These are phyloP conservation scores for Scylla paramamosain DNA, from an alignment of 1,140 invertebrate genomes.

Conservation along the genomic window DNA sequence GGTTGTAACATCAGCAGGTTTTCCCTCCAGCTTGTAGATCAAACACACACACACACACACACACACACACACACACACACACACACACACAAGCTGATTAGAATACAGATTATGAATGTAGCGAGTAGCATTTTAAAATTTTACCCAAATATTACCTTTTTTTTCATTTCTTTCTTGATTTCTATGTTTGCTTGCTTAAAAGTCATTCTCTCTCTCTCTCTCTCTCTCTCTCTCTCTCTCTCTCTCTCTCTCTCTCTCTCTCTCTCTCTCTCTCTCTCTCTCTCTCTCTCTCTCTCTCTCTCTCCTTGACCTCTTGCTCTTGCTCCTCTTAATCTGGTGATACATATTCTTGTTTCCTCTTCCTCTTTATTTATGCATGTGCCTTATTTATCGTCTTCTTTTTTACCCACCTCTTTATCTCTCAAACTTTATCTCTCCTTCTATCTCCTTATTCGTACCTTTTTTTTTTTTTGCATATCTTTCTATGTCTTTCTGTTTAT, in stretches of 20 bases:
- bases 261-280: conserved; percentile 53
- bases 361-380: neutral
- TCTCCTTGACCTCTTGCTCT: conserved; percentile 9
- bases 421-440: neutral
- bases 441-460: too few relatives aligned
- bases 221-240: conserved; percentile 29
- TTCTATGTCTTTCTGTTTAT: neutral
- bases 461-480: neutral
- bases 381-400: too few relatives aligned
- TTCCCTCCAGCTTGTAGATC: too few relatives aligned
- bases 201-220: too few relatives aligned
- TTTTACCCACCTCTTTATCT: too few relatives aligned
- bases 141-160: neutral
- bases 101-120: too few relatives aligned
- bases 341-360: conserved; percentile 12
- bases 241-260: conserved; percentile 56
- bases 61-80: too few relatives aligned
- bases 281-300: neutral
- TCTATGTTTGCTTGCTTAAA: neutral
- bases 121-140: too few relatives aligned
- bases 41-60: too few relatives aligned
- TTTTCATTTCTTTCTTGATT: neutral
- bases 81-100: too few relatives aligned
- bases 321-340: neutral
- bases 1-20: too few relatives aligned